Conservation (phyloP, 2,113 vertebrate species). For the Bujurquina vittata region DNA sequence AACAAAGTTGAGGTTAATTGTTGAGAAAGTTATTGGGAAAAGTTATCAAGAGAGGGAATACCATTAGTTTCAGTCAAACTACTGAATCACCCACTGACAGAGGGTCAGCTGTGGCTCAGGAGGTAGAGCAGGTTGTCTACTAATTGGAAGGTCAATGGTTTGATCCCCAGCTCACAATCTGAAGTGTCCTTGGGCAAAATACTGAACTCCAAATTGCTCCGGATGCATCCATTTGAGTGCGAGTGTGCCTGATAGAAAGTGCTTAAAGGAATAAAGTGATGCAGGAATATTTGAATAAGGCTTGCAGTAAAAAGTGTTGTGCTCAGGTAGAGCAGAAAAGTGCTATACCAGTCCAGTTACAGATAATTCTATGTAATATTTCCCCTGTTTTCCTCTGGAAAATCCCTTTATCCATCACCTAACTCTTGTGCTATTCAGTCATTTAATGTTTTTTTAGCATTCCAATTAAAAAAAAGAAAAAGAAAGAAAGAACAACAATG, state of each 20-base stretch:
- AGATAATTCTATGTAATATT: not conserved
- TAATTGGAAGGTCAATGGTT: not conserved
- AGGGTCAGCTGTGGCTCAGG: not conserved
- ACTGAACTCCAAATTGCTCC: not conserved
- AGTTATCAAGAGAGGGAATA: not conserved
- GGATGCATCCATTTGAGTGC: not conserved
- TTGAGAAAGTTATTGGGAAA: not conserved
- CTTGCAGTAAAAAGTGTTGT: not conserved
- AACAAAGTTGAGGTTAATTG: not conserved
- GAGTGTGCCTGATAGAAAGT: not conserved
- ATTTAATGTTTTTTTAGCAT: too few relatives aligned
- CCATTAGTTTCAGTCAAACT: constrained; percentile 6
- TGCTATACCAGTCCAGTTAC: not conserved
- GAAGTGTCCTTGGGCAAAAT: not conserved
- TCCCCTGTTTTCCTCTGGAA: not conserved
- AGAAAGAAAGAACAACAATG: too few relatives aligned
- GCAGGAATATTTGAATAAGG: not conserved
- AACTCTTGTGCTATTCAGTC: not conserved
- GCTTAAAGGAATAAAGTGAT: not conserved
- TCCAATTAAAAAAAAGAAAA: too few relatives aligned
- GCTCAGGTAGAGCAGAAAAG: not conserved
- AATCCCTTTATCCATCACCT: not conserved
- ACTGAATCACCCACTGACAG: not conserved
- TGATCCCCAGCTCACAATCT: constrained; percentile 1
- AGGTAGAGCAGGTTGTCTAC: not conserved